Evolutionary conservation across 1,140 invertebrate species (phyloP), one percentile per base, ranked within the genome.

Genomic region (Thaumatotibia leucotreta): DNA sequence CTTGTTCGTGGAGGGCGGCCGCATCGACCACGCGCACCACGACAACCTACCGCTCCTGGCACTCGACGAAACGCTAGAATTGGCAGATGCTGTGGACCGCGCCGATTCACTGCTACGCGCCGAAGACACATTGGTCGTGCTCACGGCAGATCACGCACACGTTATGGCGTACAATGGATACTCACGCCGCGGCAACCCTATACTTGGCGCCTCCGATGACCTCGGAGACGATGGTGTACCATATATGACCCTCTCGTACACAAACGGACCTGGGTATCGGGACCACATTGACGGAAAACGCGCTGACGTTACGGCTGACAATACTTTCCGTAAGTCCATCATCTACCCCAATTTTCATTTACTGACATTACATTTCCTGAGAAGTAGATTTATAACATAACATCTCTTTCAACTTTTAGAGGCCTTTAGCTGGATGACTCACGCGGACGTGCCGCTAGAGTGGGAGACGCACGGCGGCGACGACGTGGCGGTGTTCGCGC

Each of bases 11-110:
- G 97, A 98, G 94, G 97, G 94, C 6, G 95, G 95, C 0, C 93
- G 94, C 64, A 97, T 98, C 29, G 97, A 98, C 80, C 93, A 95
- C 63, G 97, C 94, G 0, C 96, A 97, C 83, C 97, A 98, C 78
- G 87, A 93, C 0, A 96, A 94, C 74, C 92, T 92, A 65, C 96
- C 95, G 0, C 88, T 93, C 61, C 84, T 94, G 27, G 95, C 97
- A 0, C 74, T 97, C 0, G 91, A 92, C 65, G 94, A 94, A 72
- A 93, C 93, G 0, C 20, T 63, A 11, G 33, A 11, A 22, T 11
- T 63, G 22, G 24, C 92, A 0, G 91, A 93, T 69, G 93, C 93
- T 0, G 86, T 94, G 11, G 70, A 79, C 50, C 77, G 69, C 14
- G 94, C 93, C 0, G 69, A 87, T 0, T 78, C 92, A 27, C 74